Percentiles rank a stretch among this genome's conserved stretches.
These are phyloP conservation scores for Neosalanx taihuensis DNA, from an alignment of 2,797 vertebrate species.

Conservation along the genomic window DNA sequence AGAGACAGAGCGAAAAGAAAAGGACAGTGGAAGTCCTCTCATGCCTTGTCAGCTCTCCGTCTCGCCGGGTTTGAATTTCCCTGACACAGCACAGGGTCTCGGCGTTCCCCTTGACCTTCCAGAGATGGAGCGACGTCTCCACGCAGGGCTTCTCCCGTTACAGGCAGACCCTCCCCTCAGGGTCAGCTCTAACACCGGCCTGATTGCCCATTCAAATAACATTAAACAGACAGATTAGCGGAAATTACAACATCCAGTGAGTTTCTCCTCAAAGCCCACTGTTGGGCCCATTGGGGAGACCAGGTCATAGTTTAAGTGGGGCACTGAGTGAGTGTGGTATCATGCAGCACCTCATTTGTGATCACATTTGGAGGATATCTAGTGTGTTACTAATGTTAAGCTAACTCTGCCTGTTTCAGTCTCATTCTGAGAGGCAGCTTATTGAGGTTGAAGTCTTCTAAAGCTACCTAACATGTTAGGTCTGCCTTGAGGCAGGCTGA, in stretches of 20 bases:
- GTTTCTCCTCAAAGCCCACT: constrained; percentile 8
- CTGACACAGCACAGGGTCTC: constrained; percentile 44
- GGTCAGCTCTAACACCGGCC: background rate
- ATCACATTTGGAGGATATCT: no score
- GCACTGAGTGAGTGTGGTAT: no score
- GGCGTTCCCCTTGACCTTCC: constrained; percentile 26
- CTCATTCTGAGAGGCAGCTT: background rate
- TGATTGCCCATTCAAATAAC: background rate
- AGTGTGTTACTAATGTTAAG: background rate
- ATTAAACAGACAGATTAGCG: constrained; percentile 9
- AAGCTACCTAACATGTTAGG: background rate
- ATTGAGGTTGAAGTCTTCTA: background rate
- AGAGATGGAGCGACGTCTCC: constrained; percentile 1
- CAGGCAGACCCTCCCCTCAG: background rate
- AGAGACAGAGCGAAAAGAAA: background rate
- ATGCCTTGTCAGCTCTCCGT: constrained; percentile 25
- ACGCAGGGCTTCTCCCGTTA: constrained; percentile 35
- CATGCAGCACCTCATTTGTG: no score
- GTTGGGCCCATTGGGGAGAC: no score
- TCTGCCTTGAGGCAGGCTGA: background rate
- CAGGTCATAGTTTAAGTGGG: no score
- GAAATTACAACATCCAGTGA: constrained; percentile 17
- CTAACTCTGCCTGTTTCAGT: background rate
- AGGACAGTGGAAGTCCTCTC: background rate
- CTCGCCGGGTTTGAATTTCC: constrained; percentile 54